These are phyloP conservation scores for Pseudococcus viburni DNA, from an alignment of 2,888 invertebrate genomes.

Conservation along the genomic window DNA sequence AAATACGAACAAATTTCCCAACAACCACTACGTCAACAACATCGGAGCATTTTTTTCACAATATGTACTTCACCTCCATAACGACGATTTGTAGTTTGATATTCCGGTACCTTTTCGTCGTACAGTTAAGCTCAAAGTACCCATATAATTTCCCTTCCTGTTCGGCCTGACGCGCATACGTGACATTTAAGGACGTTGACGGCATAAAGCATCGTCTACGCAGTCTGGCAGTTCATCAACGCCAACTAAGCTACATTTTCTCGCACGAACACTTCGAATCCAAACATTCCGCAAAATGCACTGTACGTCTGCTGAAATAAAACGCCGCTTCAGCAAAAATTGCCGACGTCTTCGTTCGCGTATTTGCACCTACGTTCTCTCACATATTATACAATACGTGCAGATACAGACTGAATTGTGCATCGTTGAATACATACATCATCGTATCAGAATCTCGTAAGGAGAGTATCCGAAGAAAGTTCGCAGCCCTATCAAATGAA, in stretches of 20 bases:
- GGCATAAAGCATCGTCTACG: neutral
- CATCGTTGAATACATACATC: neutral
- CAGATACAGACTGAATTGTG: neutral
- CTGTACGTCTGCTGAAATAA: constrained; percentile 13
- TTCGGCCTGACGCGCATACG: neutral
- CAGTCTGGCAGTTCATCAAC: constrained; percentile 36
- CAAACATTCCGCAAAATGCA: neutral
- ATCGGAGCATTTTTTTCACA: no score
- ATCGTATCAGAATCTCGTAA: no score
- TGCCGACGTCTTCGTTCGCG: neutral
- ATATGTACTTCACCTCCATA: neutral
- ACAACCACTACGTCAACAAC: no score
- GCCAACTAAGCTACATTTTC: neutral
- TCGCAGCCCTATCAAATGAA: no score
- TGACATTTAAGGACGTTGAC: neutral
- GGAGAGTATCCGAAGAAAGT: no score
- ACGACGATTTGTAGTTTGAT: neutral
- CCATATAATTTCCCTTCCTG: neutral
- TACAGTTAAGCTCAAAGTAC: neutral
- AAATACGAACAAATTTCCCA: no score
- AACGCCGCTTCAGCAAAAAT: neutral
- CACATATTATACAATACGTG: neutral
- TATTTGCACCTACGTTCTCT: neutral
- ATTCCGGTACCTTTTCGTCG: neutral
- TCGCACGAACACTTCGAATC: constrained; percentile 11